Evolutionary conservation across 37 sponge, comb jelly and placozoan genomes (phyloP), one percentile per base, ranked within the genome.

Genomic region (Theonella swinhoei): DNA sequence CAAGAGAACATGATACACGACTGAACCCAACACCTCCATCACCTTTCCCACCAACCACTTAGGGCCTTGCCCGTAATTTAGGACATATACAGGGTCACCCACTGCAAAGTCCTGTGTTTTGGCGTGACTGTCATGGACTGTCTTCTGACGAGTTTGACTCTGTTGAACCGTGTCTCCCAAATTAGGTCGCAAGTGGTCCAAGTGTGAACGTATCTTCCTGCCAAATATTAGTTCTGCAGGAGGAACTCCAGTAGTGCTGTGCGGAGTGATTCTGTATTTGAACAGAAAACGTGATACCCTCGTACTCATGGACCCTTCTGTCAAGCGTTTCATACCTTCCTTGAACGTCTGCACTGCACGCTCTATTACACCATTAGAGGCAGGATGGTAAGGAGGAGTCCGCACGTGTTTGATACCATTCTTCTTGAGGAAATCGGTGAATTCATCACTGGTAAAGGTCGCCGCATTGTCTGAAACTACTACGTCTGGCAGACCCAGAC

Each of bases 321-420:
- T 25, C 23, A 26, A 33, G 24, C 39, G 33, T 29, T 60, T 77
- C 1, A 85, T 26, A 17, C 88, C 76, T 9, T 29, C 40, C 65
- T 87, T 75, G 22, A 80, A 58, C 8, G 72, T 84, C 73, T 82
- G 83, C 1, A 88, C 83, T 8, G 83, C 67, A 32, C 84, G 47
- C 37, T 89, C 85, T 22, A 78, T 83, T 28, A 86, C 58, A 7
- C 91, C 79, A 39, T 91, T 91, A 34, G 85, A 79, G 0, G 83
- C 39, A 26, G 91, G 87, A 35, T 91, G 87, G 74, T 84, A 90
- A 9, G 88, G 88, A 32, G 77, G 33, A 65, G 42, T 74, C 4
- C 22, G 32, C 24, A 76, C 62, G 37, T 82, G 83, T 5, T 38
- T 36, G 8, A 87, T 75, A 17, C 76, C 76, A 66, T 87, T 87